Percentiles rank a stretch among this genome's conserved stretches.
Evolutionary conservation across 2,797 vertebrate species (phyloP).

Genomic region (Enteromius paludinosus): DNA sequence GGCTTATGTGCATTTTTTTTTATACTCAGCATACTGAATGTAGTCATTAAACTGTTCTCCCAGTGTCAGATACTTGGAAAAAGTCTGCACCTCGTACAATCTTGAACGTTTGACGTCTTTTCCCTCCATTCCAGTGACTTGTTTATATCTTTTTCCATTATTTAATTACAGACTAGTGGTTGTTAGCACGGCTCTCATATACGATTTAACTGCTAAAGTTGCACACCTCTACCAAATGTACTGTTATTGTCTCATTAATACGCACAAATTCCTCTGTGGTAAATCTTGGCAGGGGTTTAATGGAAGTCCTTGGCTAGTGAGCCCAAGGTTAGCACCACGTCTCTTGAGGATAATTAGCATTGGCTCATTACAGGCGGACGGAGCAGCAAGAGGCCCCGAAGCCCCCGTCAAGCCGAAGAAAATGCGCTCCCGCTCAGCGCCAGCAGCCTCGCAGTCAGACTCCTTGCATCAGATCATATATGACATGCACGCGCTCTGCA

Average conservation of each 20-base stretch:
- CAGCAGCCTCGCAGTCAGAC: slow-evolving; percentile 6
- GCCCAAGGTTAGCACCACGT: slow-evolving; percentile 54
- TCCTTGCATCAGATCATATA: slow-evolving; percentile 30
- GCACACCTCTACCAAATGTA: slow-evolving; percentile 41
- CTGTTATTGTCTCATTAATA: slow-evolving; percentile 61
- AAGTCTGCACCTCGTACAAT: not conserved
- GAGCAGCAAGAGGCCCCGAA: slow-evolving; percentile 16
- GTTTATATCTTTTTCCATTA: not conserved
- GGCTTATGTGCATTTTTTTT: slow-evolving; percentile 4
- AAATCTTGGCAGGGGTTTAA: slow-evolving; percentile 52
- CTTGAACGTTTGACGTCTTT: not conserved
- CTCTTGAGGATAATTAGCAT: slow-evolving; percentile 62
- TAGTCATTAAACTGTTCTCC: slow-evolving; percentile 7
- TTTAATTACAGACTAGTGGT: slow-evolving; percentile 7
- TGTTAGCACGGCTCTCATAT: slow-evolving; percentile 22
- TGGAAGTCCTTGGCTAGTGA: slow-evolving; percentile 60
- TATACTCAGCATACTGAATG: not conserved
- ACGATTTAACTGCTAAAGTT: slow-evolving; percentile 1
- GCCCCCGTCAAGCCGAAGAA: not conserved
- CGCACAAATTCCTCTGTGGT: slow-evolving; percentile 49
- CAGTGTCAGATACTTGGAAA: slow-evolving; percentile 23
- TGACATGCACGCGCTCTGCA: slow-evolving; percentile 24
- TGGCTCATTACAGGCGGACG: slow-evolving; percentile 59
- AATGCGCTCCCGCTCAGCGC: slow-evolving; percentile 30
- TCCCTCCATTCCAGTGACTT: slow-evolving; percentile 5